Conservation (phyloP, 2,797 vertebrate species). For the Catharus ustulatus region DNA sequence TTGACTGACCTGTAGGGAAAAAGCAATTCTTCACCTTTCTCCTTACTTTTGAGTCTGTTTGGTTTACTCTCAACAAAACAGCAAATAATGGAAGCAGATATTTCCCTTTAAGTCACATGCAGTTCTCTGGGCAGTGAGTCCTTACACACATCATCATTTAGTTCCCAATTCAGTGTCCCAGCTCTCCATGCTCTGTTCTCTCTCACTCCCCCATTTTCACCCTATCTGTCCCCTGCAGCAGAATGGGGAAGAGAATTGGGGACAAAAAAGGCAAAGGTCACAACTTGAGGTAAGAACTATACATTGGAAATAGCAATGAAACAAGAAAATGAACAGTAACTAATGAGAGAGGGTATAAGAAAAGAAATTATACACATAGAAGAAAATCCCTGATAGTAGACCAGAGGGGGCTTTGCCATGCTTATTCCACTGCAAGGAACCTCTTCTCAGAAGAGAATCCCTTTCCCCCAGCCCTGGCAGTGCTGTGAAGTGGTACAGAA, state of each 20-base stretch:
- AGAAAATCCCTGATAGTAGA: fast-evolving
- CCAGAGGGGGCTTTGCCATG: fast-evolving
- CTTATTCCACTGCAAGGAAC: not conserved
- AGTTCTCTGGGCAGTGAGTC: not conserved
- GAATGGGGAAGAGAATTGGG: not conserved
- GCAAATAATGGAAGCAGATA: fast-evolving
- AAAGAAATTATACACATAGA: fast-evolving
- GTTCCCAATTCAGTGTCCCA: not conserved
- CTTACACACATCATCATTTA: not conserved
- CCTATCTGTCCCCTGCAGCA: fast-evolving
- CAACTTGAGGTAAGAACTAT: not conserved
- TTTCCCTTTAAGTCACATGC: not conserved
- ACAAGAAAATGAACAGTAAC: not conserved
- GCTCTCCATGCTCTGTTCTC: fast-evolving
- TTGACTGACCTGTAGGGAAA: not conserved
- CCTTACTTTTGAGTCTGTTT: not conserved
- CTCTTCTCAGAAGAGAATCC: not conserved
- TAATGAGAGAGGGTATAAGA: not conserved
- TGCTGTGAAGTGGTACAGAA: not conserved
- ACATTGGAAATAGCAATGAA: not conserved
- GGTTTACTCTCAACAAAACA: not conserved
- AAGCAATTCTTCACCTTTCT: not conserved
- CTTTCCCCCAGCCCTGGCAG: fast-evolving
- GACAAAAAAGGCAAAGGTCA: not conserved
- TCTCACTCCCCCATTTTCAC: not conserved